phyloP scores from a whole-genome alignment of 2,888 invertebrate species.

The Patella caerulea region DNA sequence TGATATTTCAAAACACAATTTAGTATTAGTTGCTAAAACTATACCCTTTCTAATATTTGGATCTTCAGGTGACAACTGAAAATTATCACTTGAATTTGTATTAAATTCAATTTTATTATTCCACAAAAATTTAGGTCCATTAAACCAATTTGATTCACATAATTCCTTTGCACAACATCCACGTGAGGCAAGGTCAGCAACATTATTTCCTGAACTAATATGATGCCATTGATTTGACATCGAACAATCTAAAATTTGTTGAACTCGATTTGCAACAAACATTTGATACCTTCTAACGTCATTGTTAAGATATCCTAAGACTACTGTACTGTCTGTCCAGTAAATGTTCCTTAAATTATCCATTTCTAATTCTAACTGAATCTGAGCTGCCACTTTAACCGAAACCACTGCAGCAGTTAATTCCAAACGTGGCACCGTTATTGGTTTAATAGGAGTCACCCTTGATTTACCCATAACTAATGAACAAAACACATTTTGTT shows the following conservation, averaged over 20 bases:
- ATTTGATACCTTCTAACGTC: slow-evolving; percentile 24
- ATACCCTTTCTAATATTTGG: too few relatives aligned
- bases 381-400: slow-evolving; percentile 16
- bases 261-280: slow-evolving; percentile 35
- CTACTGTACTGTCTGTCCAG: background rate
- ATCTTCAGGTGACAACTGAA: too few relatives aligned
- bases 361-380: slow-evolving; percentile 10
- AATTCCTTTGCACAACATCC: slow-evolving; percentile 25
- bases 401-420: slow-evolving; percentile 32
- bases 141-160: slow-evolving; percentile 22
- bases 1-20: too few relatives aligned
- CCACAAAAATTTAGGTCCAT: slow-evolving; percentile 32
- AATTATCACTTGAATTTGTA: too few relatives aligned
- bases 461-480: slow-evolving; percentile 29
- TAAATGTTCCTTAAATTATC: background rate
- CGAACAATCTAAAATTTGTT: slow-evolving; percentile 26
- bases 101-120: background rate
- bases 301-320: too few relatives aligned
- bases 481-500: background rate
- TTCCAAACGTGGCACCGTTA: slow-evolving; percentile 35
- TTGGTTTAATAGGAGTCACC: slow-evolving; percentile 28
- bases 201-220: slow-evolving; percentile 28
- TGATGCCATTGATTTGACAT: slow-evolving; percentile 32
- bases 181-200: slow-evolving; percentile 37
- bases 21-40: too few relatives aligned